Evolutionary conservation across 2,797 vertebrate genomes (phyloP).

Genomic region (Dicrostonyx torquatus): DNA sequence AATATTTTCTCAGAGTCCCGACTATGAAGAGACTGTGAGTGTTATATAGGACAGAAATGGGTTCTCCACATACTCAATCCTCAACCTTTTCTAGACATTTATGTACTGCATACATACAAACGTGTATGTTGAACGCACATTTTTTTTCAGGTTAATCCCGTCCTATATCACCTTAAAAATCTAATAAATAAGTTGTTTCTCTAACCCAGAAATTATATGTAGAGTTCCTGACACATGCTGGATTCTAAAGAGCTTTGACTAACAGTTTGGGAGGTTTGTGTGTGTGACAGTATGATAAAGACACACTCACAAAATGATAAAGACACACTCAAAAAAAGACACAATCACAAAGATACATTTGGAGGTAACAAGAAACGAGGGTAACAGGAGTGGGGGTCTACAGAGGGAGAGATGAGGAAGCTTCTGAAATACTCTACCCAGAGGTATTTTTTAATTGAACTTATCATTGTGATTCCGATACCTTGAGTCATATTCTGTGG

Average conservation of each 20-base stretch:
- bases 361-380: too few species aligned
- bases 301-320: not conserved
- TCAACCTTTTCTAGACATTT: not conserved
- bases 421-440: not conserved
- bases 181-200: not conserved
- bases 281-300: not conserved
- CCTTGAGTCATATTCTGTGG: conserved; percentile 83
- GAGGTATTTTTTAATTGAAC: not conserved
- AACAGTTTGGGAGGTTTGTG: not conserved
- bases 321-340: not conserved
- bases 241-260: not conserved
- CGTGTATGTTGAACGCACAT: not conserved
- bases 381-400: not conserved
- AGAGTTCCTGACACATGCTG: not conserved
- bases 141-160: not conserved
- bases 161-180: not conserved
- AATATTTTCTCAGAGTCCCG: not conserved
- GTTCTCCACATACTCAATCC: not conserved
- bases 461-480: conserved; percentile 52
- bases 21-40: not conserved
- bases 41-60: not conserved
- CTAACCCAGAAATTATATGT: not conserved
- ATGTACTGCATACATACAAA: not conserved
- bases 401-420: not conserved
- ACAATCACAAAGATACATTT: not conserved